phyloP scores from a whole-genome alignment of 2,113 vertebrate genomes.

The Oostethus manadensis region DNA sequence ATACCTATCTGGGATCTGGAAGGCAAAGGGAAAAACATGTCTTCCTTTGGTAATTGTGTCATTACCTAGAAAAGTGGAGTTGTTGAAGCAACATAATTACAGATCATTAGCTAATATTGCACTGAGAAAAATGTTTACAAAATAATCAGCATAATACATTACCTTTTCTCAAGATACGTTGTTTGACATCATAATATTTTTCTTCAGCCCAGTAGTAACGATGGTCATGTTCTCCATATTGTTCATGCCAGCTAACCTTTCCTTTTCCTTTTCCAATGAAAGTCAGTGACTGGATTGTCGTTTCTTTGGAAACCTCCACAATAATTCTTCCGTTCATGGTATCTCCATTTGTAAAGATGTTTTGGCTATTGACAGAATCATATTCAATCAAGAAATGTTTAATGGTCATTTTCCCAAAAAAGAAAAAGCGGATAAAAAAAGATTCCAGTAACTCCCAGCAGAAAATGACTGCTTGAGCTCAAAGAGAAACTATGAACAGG shows the following conservation, averaged over 20 bases:
- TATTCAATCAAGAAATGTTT: conserved; percentile 50
- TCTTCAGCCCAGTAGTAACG: conserved; percentile 48
- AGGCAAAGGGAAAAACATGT: conserved; percentile 56
- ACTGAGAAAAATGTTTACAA: too few species aligned
- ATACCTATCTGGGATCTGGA: conserved; percentile 59
- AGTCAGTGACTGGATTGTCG: conserved; percentile 37
- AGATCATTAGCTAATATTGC: not conserved
- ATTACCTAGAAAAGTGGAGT: conserved; percentile 28
- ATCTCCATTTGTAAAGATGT: conserved; percentile 63
- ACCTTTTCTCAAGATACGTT: conserved; percentile 54
- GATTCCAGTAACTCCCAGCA: not conserved
- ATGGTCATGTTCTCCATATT: not conserved
- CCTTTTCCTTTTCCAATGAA: conserved; percentile 55
- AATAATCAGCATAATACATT: conserved; percentile 17
- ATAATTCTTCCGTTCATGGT: conserved; percentile 54
- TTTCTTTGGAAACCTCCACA: conserved; percentile 49
- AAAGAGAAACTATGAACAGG: not conserved
- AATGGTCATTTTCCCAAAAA: conserved; percentile 35
- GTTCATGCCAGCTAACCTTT: conserved; percentile 48
- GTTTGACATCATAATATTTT: conserved; percentile 53
- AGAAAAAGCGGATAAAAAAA: not conserved
- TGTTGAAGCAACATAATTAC: not conserved
- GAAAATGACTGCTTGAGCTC: not conserved
- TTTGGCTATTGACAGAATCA: conserved; percentile 54
- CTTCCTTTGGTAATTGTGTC: conserved; percentile 44